Evolutionary conservation across 2,888 invertebrate species (phyloP).

Genomic region (Megaustenia siamemsis): DNA sequence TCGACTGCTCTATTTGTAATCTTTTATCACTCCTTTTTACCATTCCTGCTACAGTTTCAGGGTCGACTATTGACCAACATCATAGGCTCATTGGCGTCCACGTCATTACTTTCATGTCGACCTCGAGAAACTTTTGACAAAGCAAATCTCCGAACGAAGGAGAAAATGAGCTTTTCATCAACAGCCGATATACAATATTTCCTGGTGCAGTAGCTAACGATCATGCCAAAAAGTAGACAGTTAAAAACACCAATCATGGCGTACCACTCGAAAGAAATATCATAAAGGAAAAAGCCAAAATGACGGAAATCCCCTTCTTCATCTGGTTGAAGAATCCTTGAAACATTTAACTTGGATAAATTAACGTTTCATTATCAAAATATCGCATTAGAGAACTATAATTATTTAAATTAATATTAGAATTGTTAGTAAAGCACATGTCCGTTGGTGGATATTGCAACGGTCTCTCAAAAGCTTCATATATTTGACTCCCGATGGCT

Average conservation of each 20-base stretch:
- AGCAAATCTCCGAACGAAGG: neutral
- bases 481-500: constrained; percentile 30
- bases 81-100: too few species aligned
- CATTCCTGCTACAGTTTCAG: too few species aligned
- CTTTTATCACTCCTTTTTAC: too few species aligned
- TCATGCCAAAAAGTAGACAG: neutral
- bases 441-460: constrained; percentile 35
- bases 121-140: too few species aligned
- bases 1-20: too few species aligned
- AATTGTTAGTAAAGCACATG: constrained; percentile 34
- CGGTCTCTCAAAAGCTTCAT: neutral
- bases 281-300: neutral
- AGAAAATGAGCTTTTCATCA: neutral
- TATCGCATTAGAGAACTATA: too few species aligned
- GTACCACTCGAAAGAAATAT: neutral
- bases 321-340: too few species aligned
- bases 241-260: neutral
- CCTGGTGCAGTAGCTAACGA: neutral
- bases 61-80: too few species aligned
- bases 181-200: neutral
- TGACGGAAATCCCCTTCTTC: neutral
- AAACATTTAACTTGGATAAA: neutral
- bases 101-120: too few species aligned
- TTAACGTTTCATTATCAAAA: too few species aligned
- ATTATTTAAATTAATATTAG: neutral